Base-by-base conservation (phyloP, 92 coral and sea anemone genomes). In the Phenganax marumi region DNA sequence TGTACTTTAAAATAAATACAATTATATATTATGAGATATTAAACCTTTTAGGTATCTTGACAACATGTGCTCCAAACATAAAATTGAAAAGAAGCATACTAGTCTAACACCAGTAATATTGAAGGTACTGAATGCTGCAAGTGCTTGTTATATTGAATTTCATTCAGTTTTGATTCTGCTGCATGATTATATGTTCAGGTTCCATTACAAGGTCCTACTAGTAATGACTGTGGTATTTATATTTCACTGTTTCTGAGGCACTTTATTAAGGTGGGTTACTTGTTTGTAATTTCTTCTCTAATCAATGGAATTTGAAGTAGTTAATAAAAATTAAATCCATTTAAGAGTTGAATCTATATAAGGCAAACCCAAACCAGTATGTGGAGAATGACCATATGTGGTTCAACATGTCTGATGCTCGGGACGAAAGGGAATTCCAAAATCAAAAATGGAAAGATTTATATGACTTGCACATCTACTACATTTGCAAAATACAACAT, bases 161-260 rank as follows among this genome's bases (percentile, higher is more conserved):
- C 5, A 5, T 33, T 1, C 43, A 2, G 43, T 33, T 33, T 33
- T 33, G 43, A 33, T 33, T 33, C 43, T 33, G 43, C 5, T 58
- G 65, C 8, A 23, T 58, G n/a, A 58, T 16, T 58, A 23, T 7
- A 19, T 48, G 10, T 74, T 14, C 79, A 75, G 80, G 80, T 57
- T 53, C 68, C 80, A 14, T 53, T 75, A 43, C 80, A 75, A 55
- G 62, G 19, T 22, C 26, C 63, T 75, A 2, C 66, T 52, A 53
- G 80, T 65, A 75, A 75, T 13, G 80, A 75, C 26, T 75, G 80
- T 75, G 80, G 80, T 11, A 75, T 53, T 53, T 75, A 52, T 25
- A 56, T 75, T 49, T 55, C 58, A 10, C 55, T 75, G 66, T 75
- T 75, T 57, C 51, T 75, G 50, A 75, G 52, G 26, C 66, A 75